A percentile compares a stretch with the other conserved stretches of the same genome.
Conservation (phyloP, 2,888 invertebrate genomes). For the Orchesellides sinensis region DNA sequence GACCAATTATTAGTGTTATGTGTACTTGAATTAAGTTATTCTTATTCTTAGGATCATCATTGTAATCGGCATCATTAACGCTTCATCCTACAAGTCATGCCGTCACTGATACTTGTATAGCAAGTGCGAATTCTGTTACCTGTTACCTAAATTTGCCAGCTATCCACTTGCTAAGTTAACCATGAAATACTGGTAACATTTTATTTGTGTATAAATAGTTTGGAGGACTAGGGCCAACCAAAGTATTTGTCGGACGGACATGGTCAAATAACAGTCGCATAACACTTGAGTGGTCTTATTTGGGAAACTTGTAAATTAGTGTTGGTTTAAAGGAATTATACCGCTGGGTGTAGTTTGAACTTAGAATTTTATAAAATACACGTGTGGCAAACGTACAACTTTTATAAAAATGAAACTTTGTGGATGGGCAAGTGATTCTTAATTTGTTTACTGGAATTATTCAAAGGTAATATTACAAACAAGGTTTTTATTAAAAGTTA, state of each 20-base stretch:
- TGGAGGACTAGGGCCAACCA: slow-evolving; percentile 17
- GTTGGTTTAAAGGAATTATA: not conserved
- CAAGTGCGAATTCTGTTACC: slow-evolving; percentile 25
- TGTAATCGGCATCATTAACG: not conserved
- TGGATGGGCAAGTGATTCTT: slow-evolving; percentile 25
- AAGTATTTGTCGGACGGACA: not conserved
- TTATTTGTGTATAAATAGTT: slow-evolving; percentile 28
- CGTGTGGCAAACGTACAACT: not conserved
- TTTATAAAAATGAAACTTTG: slow-evolving; percentile 34
- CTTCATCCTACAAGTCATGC: not conserved
- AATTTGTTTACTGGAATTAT: not conserved
- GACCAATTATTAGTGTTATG: not conserved
- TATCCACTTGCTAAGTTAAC: not conserved
- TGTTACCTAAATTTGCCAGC: not conserved
- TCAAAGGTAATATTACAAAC: not conserved
- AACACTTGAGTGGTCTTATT: not conserved
- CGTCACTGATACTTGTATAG: slow-evolving; percentile 8
- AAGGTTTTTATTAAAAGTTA: not conserved
- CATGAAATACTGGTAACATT: not conserved
- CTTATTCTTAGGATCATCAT: not conserved
- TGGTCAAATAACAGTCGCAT: not conserved
- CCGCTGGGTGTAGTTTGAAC: too few species aligned
- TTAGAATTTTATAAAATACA: not conserved
- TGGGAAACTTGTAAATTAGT: not conserved
- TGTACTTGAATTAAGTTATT: slow-evolving; percentile 7